Conservation (phyloP, 1,140 invertebrate genomes). For the Limonius californicus region DNA sequence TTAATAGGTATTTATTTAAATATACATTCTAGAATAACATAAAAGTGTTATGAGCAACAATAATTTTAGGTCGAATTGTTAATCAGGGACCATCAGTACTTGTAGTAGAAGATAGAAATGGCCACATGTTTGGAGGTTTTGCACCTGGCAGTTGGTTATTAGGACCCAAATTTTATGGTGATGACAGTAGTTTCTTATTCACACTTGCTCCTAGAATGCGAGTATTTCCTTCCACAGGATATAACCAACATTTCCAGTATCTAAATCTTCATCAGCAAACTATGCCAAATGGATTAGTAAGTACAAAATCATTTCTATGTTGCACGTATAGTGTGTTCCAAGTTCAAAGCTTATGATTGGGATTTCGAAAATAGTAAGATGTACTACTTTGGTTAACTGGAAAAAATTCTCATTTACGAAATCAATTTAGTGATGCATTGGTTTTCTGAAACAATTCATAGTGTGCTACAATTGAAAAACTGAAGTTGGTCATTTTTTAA, state of each 20-base stretch:
- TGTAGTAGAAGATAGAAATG: constrained; percentile 73
- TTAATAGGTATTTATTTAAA: constrained; percentile 58
- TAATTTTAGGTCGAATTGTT: constrained; percentile 59
- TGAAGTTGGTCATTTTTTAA: no score
- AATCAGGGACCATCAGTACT: constrained; percentile 75
- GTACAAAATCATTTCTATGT: no score
- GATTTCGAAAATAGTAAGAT: no score
- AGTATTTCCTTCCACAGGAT: constrained; percentile 71
- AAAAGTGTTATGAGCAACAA: no score
- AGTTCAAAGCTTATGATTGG: no score
- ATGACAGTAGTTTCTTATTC: constrained; percentile 76
- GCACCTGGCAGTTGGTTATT: constrained; percentile 71
- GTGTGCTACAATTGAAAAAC: no score
- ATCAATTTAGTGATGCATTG: no score
- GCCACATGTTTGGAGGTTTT: constrained; percentile 87
- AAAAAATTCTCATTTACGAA: no score
- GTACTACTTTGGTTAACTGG: no score
- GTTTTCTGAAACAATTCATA: no score
- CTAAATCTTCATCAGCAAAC: constrained; percentile 86
- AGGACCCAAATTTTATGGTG: constrained; percentile 68
- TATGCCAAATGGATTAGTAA: constrained; percentile 85
- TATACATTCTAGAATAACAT: no score
- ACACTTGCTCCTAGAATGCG: constrained; percentile 73
- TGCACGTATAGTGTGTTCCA: no score
- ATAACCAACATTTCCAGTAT: constrained; percentile 88